phyloP scores from a whole-genome alignment of 2,888 invertebrate genomes.

The Brenthis ino region DNA sequence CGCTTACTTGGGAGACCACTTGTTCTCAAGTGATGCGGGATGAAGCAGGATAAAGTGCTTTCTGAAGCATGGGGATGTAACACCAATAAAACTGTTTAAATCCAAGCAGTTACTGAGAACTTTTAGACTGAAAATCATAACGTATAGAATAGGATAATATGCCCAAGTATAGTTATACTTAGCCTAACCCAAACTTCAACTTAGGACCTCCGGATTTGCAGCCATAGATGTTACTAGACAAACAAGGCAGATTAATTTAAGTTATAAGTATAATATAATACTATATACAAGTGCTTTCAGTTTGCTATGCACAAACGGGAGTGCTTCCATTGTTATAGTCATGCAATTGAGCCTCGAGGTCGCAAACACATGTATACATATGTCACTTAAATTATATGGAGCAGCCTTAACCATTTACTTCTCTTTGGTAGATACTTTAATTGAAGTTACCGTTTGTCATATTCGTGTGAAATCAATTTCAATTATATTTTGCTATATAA shows the following conservation, averaged over 20 bases:
- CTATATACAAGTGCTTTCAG: slow-evolving; percentile 4
- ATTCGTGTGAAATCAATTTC: too few species aligned
- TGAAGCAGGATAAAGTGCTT: too few species aligned
- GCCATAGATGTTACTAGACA: not conserved
- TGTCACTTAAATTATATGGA: not conserved
- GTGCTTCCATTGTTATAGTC: slow-evolving; percentile 11
- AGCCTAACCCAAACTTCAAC: too few species aligned
- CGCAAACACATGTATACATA: not conserved
- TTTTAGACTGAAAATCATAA: too few species aligned
- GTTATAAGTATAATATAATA: not conserved
- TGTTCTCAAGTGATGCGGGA: too few species aligned
- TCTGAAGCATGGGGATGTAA: too few species aligned
- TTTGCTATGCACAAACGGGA: slow-evolving; percentile 14
- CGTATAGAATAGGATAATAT: too few species aligned
- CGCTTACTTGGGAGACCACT: not conserved
- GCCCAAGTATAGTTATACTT: too few species aligned
- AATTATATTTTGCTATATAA: too few species aligned
- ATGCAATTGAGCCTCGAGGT: slow-evolving; percentile 17
- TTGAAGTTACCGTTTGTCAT: not conserved
- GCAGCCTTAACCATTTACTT: not conserved
- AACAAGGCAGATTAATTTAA: not conserved
- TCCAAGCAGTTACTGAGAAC: too few species aligned
- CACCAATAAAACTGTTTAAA: too few species aligned
- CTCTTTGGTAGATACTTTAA: not conserved
- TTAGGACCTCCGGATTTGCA: too few species aligned